Conservation (phyloP, 2,113 vertebrate genomes). For the Colossoma macropomum region DNA sequence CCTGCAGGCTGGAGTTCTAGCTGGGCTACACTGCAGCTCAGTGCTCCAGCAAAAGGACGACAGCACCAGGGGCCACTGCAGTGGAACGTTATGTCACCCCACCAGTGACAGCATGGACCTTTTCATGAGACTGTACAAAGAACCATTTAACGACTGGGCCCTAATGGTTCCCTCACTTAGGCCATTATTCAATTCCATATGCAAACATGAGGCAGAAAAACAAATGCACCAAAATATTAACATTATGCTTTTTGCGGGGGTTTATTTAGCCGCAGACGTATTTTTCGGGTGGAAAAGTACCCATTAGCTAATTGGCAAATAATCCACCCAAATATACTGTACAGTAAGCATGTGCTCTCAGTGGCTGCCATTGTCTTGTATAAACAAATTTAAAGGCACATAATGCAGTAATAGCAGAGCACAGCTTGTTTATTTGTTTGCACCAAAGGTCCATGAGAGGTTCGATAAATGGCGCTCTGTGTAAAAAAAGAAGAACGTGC, state of each 20-base stretch:
- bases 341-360: neutral
- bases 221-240: neutral
- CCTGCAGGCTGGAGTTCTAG: neutral
- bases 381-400: neutral
- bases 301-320: neutral
- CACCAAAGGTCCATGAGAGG: neutral
- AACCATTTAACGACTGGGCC: neutral
- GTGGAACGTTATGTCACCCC: slow-evolving; percentile 43
- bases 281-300: slow-evolving; percentile 2
- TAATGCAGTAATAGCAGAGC: slow-evolving; percentile 9
- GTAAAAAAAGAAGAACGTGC: slow-evolving; percentile 8
- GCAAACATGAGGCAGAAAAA: slow-evolving; percentile 28
- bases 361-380: neutral
- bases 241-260: neutral
- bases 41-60: neutral
- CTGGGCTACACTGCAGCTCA: neutral
- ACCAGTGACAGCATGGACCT: slow-evolving; percentile 29
- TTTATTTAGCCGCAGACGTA: neutral
- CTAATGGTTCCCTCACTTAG: slow-evolving; percentile 6
- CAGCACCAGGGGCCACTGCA: slow-evolving; percentile 6
- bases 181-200: slow-evolving; percentile 36
- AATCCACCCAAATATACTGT: neutral
- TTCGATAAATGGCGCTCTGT: slow-evolving; percentile 8
- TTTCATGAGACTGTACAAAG: slow-evolving; percentile 49
- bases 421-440: neutral